Evolutionary conservation across 2,797 vertebrate genomes (phyloP).

Genomic region (Sebastiscus tertius): DNA sequence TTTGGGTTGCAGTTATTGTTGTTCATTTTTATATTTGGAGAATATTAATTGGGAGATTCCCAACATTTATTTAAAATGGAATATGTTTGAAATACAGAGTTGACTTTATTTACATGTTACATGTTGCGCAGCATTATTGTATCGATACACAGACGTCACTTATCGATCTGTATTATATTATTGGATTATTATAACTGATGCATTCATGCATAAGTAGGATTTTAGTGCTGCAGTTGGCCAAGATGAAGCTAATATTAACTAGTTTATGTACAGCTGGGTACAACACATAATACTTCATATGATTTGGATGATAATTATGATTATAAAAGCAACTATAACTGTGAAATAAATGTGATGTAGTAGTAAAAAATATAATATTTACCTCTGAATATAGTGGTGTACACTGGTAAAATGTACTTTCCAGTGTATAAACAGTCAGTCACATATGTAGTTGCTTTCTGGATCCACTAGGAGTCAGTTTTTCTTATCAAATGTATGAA

Average conservation of each 20-base stretch:
- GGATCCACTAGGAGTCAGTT: slow-evolving; percentile 69
- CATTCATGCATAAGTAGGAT: not conserved
- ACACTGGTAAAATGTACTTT: not conserved
- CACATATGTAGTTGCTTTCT: slow-evolving; percentile 36
- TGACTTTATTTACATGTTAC: too few relatives aligned
- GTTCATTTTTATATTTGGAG: not conserved
- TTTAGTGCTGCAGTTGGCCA: not conserved
- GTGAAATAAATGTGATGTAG: not conserved
- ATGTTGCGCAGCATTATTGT: fast-evolving
- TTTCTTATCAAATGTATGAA: slow-evolving; percentile 33
- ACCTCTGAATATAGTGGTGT: not conserved
- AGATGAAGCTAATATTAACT: not conserved
- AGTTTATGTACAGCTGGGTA: too few relatives aligned
- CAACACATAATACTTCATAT: not conserved
- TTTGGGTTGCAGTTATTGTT: not conserved
- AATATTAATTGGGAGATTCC: not conserved
- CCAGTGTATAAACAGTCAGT: not conserved
- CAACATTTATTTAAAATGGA: too few relatives aligned
- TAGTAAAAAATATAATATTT: not conserved
- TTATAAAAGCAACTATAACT: not conserved
- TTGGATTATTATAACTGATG: not conserved
- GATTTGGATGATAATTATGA: not conserved
- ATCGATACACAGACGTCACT: too few relatives aligned
- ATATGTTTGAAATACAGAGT: too few relatives aligned
- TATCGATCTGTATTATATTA: not conserved